These are phyloP conservation scores for Polyommatus icarus DNA, from an alignment of 2,888 invertebrate genomes.

Conservation along the genomic window DNA sequence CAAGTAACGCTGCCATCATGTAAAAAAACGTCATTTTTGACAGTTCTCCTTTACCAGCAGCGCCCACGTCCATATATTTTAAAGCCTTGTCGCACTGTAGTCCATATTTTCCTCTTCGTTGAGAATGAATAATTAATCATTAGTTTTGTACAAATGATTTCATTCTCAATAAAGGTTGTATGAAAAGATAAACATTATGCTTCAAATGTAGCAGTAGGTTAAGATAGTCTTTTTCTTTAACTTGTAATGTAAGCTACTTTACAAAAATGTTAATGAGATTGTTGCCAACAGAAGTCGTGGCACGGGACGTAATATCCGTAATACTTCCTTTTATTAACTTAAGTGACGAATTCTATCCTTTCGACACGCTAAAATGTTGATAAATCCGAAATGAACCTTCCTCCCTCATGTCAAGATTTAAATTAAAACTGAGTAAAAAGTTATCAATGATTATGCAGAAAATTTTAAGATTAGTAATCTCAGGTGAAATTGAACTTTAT, in stretches of 20 bases:
- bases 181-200: too few relatives aligned
- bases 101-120: too few relatives aligned
- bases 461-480: background rate
- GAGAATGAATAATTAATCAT: too few relatives aligned
- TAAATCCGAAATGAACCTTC: conserved; percentile 40
- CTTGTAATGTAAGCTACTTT: background rate
- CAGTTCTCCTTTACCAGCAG: too few relatives aligned
- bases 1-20: too few relatives aligned
- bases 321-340: conserved; percentile 64
- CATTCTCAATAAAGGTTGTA: background rate
- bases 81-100: too few relatives aligned
- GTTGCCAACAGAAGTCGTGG: conserved; percentile 64
- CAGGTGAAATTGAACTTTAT: background rate
- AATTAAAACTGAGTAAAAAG: background rate
- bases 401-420: conserved; percentile 32
- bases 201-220: too few relatives aligned
- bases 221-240: too few relatives aligned
- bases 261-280: background rate
- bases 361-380: conserved; percentile 56
- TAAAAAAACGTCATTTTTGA: too few relatives aligned
- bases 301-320: conserved; percentile 74
- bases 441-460: conserved; percentile 25
- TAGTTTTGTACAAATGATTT: too few relatives aligned
- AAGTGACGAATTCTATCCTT: conserved; percentile 57
- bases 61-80: too few relatives aligned